A percentile compares a stretch with the other conserved stretches of the same genome.
Evolutionary conservation across 2,113 vertebrate species (phyloP).

Genomic region (Parus major): DNA sequence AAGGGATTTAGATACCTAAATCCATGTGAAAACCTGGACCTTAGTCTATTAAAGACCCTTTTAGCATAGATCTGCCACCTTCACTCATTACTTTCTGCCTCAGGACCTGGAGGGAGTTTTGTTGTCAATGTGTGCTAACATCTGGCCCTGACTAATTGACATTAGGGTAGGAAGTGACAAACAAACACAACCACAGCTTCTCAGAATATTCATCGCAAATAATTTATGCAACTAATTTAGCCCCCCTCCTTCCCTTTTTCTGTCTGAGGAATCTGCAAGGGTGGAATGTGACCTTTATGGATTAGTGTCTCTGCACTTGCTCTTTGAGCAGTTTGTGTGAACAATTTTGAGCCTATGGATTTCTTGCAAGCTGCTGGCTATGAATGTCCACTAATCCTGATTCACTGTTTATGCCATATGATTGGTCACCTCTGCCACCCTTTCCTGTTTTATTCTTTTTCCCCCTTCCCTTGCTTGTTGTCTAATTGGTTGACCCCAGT

Average conservation of each 20-base stretch:
- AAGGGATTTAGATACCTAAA: slow-evolving; percentile 19
- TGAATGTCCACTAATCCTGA: slow-evolving; percentile 38
- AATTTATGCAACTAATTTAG: slow-evolving; percentile 44
- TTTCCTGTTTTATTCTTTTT: background rate
- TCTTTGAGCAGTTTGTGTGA: slow-evolving; percentile 25
- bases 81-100: slow-evolving; percentile 23
- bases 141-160: slow-evolving; percentile 49
- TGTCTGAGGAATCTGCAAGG: background rate
- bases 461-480: background rate
- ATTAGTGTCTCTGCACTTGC: background rate
- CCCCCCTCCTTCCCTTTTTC: background rate
- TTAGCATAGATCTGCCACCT: background rate
- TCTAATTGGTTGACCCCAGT: background rate
- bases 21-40: background rate
- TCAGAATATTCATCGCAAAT: slow-evolving; percentile 25
- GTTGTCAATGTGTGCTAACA: slow-evolving; percentile 27
- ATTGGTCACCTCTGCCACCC: slow-evolving; percentile 18
- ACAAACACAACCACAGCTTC: background rate
- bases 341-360: slow-evolving; percentile 13
- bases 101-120: slow-evolving; percentile 3
- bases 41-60: slow-evolving; percentile 33
- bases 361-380: slow-evolving; percentile 31
- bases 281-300: slow-evolving; percentile 34
- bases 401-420: slow-evolving; percentile 2
- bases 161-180: slow-evolving; percentile 41